Base-by-base conservation (phyloP, 2,113 vertebrate genomes). In the Climacteris rufus region DNA sequence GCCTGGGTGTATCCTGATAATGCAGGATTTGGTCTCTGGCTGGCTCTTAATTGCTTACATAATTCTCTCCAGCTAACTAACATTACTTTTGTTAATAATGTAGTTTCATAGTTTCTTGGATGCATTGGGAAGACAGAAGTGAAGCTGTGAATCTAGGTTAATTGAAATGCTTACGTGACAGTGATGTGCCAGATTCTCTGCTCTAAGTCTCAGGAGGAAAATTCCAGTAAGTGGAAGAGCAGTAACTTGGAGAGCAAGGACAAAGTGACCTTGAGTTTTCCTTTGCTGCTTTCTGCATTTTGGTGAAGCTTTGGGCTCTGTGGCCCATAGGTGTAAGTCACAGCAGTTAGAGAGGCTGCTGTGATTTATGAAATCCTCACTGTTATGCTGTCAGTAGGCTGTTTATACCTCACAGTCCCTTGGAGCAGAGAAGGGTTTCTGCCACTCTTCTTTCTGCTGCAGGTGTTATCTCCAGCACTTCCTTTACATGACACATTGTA, bases 121-220 rank as follows among this genome's bases (percentile, higher is more conserved):
- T 85, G 79, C 56, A n/a, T 11, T 44, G 44, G 40, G 52, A 95
- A 88, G 85, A n/a, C 60, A 77, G 56, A 66, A 83, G 57, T 54
- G 68, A 74, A 95, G 72, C 47, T 78, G 20, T 57, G 56, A 70
- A 94, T 93, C 49, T 92, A 45, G 92, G 96, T 92, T 96, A 94
- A 93, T 87, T 80, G 92, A 81, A 90, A 81, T 78, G 66, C 57
- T 90, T 80, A 37, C 0, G 1, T 72, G 82, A 69, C 74, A 54
- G 27, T 56, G 22, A 76, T 90, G 85, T 93, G 63, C 93, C 68
- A 91, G 68, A 89, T 90, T 81, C 83, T 63, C 42, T 74, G 35
- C 68, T 88, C 2, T 30, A 44, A 27, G 4, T 68, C 95, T 74
- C 69, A 4, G 64, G 85, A 90, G 86, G 56, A 95, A 78, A 64